A percentile compares a stretch with the other conserved stretches of the same genome.
phyloP scores from a whole-genome alignment of 1,140 invertebrate genomes.

The Monomorium pharaonis region DNA sequence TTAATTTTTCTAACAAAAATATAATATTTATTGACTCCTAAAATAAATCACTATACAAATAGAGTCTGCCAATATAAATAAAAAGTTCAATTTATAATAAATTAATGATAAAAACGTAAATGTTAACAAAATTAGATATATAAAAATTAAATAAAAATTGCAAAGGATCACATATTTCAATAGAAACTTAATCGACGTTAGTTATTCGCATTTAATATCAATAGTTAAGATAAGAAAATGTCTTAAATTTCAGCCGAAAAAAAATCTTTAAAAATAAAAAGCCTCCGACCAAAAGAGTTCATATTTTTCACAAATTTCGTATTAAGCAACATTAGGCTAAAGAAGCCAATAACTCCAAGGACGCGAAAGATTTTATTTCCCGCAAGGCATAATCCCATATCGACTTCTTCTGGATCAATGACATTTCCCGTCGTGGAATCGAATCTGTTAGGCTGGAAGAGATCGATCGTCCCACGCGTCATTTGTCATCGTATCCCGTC shows the following conservation, averaged over 20 bases:
- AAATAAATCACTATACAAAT: too few relatives aligned
- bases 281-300: not conserved
- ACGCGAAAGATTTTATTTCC: not conserved
- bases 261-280: not conserved
- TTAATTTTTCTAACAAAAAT: too few relatives aligned
- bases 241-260: not conserved
- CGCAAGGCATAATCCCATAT: conserved; percentile 30
- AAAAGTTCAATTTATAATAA: not conserved
- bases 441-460: conserved; percentile 76
- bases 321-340: not conserved
- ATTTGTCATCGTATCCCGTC: conserved; percentile 82
- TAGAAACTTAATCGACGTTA: not conserved
- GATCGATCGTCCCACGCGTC: conserved; percentile 75
- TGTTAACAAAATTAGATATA: not conserved
- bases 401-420: conserved; percentile 54
- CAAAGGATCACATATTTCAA: not conserved
- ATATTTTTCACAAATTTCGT: not conserved
- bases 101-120: not conserved
- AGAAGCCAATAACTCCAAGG: not conserved
- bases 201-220: not conserved
- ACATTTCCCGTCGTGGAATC: conserved; percentile 41
- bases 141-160: not conserved
- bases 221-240: not conserved
- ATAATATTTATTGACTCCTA: too few relatives aligned
- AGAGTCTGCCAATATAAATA: too few relatives aligned